Conservation (phyloP, 2,797 vertebrate species). For the Gymnodraco acuticeps region DNA sequence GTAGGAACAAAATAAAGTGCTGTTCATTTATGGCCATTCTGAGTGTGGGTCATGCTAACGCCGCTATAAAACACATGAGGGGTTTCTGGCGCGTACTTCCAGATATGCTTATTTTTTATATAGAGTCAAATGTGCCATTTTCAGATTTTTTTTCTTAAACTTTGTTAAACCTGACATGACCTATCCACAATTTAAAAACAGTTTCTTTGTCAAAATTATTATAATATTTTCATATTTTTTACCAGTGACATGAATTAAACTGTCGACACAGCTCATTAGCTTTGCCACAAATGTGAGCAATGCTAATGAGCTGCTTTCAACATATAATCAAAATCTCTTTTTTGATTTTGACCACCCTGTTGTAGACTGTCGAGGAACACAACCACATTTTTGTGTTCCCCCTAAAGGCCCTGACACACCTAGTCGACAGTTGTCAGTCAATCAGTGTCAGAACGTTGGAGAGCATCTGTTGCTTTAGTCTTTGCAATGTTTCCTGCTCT, state of each 20-base stretch:
- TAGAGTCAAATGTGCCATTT: not conserved
- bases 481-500: too few species aligned
- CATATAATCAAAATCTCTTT: not conserved
- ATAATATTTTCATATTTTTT: not conserved
- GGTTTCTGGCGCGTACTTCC: not conserved
- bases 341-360: not conserved
- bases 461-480: too few species aligned
- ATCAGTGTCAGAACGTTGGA: too few species aligned
- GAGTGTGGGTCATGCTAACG: not conserved
- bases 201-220: not conserved
- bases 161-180: not conserved
- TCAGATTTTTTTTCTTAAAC: not conserved
- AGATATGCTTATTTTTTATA: not conserved
- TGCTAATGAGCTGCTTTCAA: not conserved
- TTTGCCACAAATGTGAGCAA: not conserved
- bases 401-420: too few species aligned
- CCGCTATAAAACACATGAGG: not conserved
- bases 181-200: not conserved
- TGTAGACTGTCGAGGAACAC: not conserved
- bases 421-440: too few species aligned
- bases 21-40: not conserved
- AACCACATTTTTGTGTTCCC: not conserved
- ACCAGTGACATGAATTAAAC: not conserved
- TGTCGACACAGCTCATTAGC: not conserved
- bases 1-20: too few species aligned